Percentiles rank a stretch among this genome's conserved stretches.
phyloP scores from a whole-genome alignment of 2,113 vertebrate genomes.

The Nannospalax galili region DNA sequence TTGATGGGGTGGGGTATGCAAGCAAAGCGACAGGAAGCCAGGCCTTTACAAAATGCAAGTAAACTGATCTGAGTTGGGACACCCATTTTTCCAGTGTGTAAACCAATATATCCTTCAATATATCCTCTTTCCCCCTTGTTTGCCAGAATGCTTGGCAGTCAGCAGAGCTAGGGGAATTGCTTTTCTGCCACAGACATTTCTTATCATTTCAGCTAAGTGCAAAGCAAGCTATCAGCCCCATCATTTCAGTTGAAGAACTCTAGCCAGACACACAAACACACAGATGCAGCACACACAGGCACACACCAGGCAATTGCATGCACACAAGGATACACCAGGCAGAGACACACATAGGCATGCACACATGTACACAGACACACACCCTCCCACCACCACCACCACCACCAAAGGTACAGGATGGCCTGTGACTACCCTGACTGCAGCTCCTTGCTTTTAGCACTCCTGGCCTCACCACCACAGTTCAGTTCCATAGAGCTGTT shows the following conservation, averaged over 20 bases:
- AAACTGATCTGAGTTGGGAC: not conserved
- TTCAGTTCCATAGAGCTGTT: not conserved
- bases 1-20: not conserved
- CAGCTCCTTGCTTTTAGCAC: not conserved
- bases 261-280: not conserved
- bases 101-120: not conserved
- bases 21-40: not conserved
- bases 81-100: not conserved
- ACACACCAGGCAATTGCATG: not conserved
- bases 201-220: conserved; percentile 58
- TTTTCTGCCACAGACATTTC: conserved; percentile 60
- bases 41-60: not conserved
- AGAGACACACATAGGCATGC: not conserved
- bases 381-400: not conserved
- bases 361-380: not conserved
- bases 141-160: not conserved
- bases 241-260: not conserved
- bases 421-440: not conserved
- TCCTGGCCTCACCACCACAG: not conserved
- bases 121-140: not conserved
- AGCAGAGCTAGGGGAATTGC: not conserved
- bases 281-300: not conserved
- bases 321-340: not conserved
- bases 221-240: conserved; percentile 34
- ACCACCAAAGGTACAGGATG: not conserved